Evolutionary conservation across 2,888 invertebrate genomes (phyloP), one percentile per base, ranked within the genome.

Genomic region (Orthosia gothica): DNA sequence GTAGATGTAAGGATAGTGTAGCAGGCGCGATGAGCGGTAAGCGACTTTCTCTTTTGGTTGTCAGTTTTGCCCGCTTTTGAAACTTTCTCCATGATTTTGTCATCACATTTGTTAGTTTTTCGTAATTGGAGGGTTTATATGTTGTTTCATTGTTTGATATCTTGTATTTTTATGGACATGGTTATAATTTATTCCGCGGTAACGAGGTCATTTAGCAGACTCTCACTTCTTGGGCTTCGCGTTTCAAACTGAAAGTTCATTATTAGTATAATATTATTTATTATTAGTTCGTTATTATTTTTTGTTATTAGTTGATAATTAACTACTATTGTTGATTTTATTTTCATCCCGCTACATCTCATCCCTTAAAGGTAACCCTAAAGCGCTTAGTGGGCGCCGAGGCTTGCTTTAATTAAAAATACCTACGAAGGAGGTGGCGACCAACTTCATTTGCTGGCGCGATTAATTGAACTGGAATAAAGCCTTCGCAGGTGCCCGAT

Each of bases 361-460:
- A 7, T 57, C 32, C 74, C 63, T 72, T 20, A 67, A 64, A 63
- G 64, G 68, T 72, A 70, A 61, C 58, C 76, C 74, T 65, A 66
- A 85, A 87, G 82, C 85, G 87, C 87, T 89, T 87, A 89, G 87
- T 74, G 85, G 81, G 85, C 84, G 86, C 70, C 85, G 85, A 83
- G 85, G 83, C 87, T 88, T 86, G 85, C 86, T 91, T 92, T 93
- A 94, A 94, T 94, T 94, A 94, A 94, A 94, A 94, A 94, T 93
- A 93, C 93, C 93, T 93, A 86, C 88, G 88, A 87, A 89, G 88
- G 83, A 91, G 91, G 87, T 88, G 89, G 84, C 86, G 82, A 87
- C 91, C 90, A 91, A 91, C 90, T 93, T 92, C 91, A 92, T 92
- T 92, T 92, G 86, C 88, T 81, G 87, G 76, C 77, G 70, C 90